Evolutionary conservation across 2,113 vertebrate species (phyloP).

Genomic region (Picathartes gymnocephalus): DNA sequence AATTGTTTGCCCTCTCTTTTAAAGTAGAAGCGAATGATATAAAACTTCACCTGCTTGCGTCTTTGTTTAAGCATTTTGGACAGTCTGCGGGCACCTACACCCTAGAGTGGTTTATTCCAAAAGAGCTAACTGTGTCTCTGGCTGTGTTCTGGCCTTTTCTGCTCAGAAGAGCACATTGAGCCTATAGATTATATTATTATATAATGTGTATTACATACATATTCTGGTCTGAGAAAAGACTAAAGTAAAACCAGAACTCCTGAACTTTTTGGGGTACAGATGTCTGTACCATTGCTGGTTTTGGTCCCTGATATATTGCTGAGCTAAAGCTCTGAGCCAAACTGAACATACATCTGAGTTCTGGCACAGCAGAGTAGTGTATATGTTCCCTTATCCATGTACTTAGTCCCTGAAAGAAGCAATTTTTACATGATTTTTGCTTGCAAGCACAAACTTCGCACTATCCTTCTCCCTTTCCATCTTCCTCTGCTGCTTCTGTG

Average conservation of each 20-base stretch:
- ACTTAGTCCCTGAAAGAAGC: neutral
- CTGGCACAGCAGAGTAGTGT: neutral
- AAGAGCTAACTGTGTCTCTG: neutral
- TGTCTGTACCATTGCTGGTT: neutral
- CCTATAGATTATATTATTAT: neutral
- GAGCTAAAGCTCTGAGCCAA: neutral
- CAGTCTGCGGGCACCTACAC: neutral
- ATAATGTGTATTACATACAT: accelerated
- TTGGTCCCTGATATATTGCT: neutral
- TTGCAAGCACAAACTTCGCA: neutral
- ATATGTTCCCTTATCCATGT: neutral
- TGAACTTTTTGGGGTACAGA: neutral
- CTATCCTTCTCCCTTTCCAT: neutral
- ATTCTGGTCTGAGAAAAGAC: neutral
- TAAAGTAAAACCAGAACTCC: neutral
- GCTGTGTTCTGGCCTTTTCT: neutral
- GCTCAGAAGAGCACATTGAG: neutral
- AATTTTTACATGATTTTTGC: neutral
- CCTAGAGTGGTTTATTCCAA: neutral
- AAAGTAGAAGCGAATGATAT: neutral
- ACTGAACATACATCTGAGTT: neutral
- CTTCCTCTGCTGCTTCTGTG: neutral
- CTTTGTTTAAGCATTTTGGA: neutral
- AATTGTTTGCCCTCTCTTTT: neutral
- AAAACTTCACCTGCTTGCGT: neutral